Base-by-base conservation (phyloP, 2,797 vertebrate species). In the Ctenopoma kingsleyae region DNA sequence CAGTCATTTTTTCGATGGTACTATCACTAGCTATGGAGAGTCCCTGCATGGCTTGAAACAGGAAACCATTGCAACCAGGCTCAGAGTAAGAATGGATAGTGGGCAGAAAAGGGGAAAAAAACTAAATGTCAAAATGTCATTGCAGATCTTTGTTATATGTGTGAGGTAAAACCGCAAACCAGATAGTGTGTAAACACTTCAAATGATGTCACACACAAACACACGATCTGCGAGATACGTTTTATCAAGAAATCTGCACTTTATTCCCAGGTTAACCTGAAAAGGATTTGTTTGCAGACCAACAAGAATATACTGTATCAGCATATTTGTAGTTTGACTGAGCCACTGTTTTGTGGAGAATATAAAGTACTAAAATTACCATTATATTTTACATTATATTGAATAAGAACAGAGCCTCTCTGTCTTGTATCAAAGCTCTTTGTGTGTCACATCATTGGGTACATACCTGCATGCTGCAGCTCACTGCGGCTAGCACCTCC, bases 361-460 rank as follows among this genome's bases (percentile, higher is more conserved):
- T 46, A 27, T 51, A 2, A 46, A 6, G 4, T 38, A 66, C 41
- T 74, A 35, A 65, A 71, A 69, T 62, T 36, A 64, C 61, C 56
- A 15, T n/a, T 17, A 54, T 40, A 67, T 62, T 77, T 61, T 58
- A 64, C 62, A 44, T 57, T 35, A 1, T 5, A 71, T 85, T 35
- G 65, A 56, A 68, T 71, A 56, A 83, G 59, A 58, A 58, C 58
- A 66, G 27, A 57, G 50, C 40, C 32, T 69, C 22, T 58, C 11
- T 19, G 20, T 27, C 23, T 64, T 5, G 32, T 55, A 43, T 75
- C 71, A 83, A 82, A 85, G 81, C 57, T 48, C 78, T 46, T 63
- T 74, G 76, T 87, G 78, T 85, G 62, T 83, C 74, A 60, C 50
- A 16, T 64, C 20, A 20, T 83, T 69, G 79, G 68, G 62, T 89